Base-by-base conservation (phyloP, 1,140 invertebrate genomes). In the Ladona fulva region DNA sequence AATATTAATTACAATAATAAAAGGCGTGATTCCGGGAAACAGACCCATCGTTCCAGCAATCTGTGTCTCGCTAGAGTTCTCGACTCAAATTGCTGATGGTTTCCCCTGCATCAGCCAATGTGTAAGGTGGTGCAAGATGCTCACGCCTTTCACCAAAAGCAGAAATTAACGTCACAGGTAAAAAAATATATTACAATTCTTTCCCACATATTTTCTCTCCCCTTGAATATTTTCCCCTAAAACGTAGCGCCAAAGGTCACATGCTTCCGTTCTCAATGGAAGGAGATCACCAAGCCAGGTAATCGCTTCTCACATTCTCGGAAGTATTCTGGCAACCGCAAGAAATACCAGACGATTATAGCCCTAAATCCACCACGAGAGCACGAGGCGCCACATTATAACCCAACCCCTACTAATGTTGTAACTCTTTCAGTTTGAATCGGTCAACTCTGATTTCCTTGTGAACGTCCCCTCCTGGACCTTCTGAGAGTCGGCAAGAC, bases 151-250 rank as follows among this genome's bases (percentile, higher is more conserved):
- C 52, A 66, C 52, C 52, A 3, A 66, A 66, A 66, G n/a, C n/a
- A 19, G 5, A 22, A 66, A 19, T 22, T 1, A 66, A 66, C 52
- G 52, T 66, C 52, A 66, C 52, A 66, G 52, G n/a, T 66, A 66
- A 66, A 6, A 66, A 66, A 66, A 66, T 66, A 66, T 66, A 66
- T 66, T 66, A 66, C 52, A 66, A 66, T 66, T 66, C 52, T 66
- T 66, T 12, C 52, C 16, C 16, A 19, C 52, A 19, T 66, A 66
- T 66, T 22, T 19, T 66, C 52, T n/a, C n/a, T n/a, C n/a, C n/a
- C 52, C 52, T 66, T 22, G 3, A 19, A 19, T 22, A 66, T 22
- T 22, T 66, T 6, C 52, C 14, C 52, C 52, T 66, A 37, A 37
- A 37, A 37, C 29, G 29, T 37, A 8, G 29, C 29, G 29, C 8